phyloP scores from a whole-genome alignment of 2,797 vertebrate genomes.

The Okamejei kenojei region DNA sequence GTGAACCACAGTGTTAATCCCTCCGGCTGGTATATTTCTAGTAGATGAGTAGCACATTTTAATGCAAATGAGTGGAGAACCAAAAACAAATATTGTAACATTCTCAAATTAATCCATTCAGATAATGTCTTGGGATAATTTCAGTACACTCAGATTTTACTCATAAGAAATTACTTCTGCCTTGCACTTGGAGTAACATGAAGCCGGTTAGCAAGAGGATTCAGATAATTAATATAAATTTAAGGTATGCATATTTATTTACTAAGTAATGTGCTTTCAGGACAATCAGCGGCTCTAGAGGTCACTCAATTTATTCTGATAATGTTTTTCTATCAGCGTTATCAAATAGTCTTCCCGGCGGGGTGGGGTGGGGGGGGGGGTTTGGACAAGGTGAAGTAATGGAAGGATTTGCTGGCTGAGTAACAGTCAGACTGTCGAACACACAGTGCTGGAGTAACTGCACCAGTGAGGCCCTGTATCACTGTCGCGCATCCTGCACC shows the following conservation, averaged over 20 bases:
- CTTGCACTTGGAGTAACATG: not conserved
- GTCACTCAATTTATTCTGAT: not conserved
- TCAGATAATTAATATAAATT: not conserved
- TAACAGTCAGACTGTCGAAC: not conserved
- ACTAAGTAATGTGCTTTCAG: not conserved
- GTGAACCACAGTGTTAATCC: not conserved
- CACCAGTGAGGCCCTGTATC: too few relatives aligned
- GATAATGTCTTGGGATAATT: not conserved
- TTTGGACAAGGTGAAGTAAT: not conserved
- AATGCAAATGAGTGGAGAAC: not conserved
- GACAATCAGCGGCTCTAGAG: not conserved
- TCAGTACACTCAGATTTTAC: not conserved
- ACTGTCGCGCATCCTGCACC: too few relatives aligned
- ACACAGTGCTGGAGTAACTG: too few relatives aligned
- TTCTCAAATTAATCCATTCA: not conserved
- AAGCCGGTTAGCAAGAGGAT: not conserved
- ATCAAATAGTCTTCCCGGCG: not conserved
- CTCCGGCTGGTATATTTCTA: not conserved
- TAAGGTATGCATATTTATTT: not conserved
- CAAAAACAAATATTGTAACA: not conserved
- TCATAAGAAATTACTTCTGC: not conserved
- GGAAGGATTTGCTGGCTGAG: not conserved
- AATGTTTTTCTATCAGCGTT: not conserved
- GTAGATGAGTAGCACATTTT: not conserved
- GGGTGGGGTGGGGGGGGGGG: not conserved